Evolutionary conservation across 35 echinoderm and acorn worm species (phyloP), one percentile per base, ranked within the genome.

Genomic region (Heliocidaris tuberculata): DNA sequence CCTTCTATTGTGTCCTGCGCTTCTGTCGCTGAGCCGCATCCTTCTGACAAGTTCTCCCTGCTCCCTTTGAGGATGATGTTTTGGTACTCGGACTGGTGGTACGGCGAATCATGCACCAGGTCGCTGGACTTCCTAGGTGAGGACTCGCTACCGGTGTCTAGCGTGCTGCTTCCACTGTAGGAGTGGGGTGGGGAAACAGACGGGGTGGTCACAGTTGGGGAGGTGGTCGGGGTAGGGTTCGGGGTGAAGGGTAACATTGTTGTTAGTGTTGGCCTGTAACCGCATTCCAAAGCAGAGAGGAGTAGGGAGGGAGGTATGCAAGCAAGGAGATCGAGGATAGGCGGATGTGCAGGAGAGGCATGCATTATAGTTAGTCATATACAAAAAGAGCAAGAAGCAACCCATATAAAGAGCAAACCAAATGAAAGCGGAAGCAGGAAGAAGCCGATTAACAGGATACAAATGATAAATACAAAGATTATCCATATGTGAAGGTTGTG

Each of bases 111-210:
- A 31, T 48, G 31, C 13, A 94, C 94, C 24, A 96, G 87, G 32
- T 97, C 95, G 7, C 52, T 59, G 93, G 27, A 92, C 85, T 97
- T 97, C 5, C 92, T 86, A 17, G 97, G 97, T 16, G 97, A 97
- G 10, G 97, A 97, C 60, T 97, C 97, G 92, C 97, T 97, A 10
- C 47, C 71, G 35, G 97, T 97, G 47, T 97, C 97, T 15, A 97
- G 54, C 90, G 97, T 97, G 59, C 97, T 97, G 95, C 97, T 97
- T 27, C 97, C 97, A 47, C 97, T 97, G 94, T 97, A 97, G 88
- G 97, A 95, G 92, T 88, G 97, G 94, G 97, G 97, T 48, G 97
- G 94, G 97, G 97, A 97, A 47, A 97, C 92, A 96, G 97, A 97
- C 78, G 89, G 97, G 94, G 96, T 94, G 94, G 94, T 95, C 95